Evolutionary conservation across 1,140 invertebrate genomes (phyloP).

Genomic region (Drosophila elegans): DNA sequence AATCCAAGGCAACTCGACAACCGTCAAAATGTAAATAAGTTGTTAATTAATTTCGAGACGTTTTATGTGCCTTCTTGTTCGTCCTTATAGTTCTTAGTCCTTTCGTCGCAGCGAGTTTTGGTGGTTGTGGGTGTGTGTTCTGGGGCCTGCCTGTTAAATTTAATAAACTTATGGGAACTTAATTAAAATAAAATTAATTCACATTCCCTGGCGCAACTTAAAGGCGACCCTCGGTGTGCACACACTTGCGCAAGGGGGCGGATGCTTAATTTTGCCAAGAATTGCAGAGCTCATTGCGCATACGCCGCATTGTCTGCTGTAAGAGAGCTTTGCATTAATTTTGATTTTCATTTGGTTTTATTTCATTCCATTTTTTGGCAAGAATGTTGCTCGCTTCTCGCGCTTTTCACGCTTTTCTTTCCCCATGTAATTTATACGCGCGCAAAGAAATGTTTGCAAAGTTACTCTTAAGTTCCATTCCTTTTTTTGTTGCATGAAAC

Average conservation of each 20-base stretch:
- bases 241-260: slow-evolving; percentile 20
- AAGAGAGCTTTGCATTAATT: slow-evolving; percentile 71
- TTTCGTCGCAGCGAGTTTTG: slow-evolving; percentile 12
- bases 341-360: slow-evolving; percentile 62
- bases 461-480: slow-evolving; percentile 48
- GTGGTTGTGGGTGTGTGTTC: slow-evolving; percentile 32
- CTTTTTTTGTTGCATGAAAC: slow-evolving; percentile 66
- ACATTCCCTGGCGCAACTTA: slow-evolving; percentile 47
- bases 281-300: slow-evolving; percentile 55
- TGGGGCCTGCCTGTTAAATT: slow-evolving; percentile 49
- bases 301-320: slow-evolving; percentile 63
- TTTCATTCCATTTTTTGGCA: slow-evolving; percentile 42
- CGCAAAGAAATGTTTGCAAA: slow-evolving; percentile 68
- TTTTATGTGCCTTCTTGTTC: slow-evolving; percentile 38
- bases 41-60: slow-evolving; percentile 77
- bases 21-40: slow-evolving; percentile 57
- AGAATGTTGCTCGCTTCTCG: slow-evolving; percentile 35
- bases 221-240: slow-evolving; percentile 18
- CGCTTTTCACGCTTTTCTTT: slow-evolving; percentile 31
- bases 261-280: slow-evolving; percentile 55
- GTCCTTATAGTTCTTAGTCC: slow-evolving; percentile 13
- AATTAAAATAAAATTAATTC: slow-evolving; percentile 77
- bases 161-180: slow-evolving; percentile 67
- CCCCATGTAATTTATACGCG: slow-evolving; percentile 70
- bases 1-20: slow-evolving; percentile 4